These are phyloP conservation scores for Phenganax subtilis DNA, from an alignment of 92 coral and sea anemone genomes.

Conservation along the genomic window DNA sequence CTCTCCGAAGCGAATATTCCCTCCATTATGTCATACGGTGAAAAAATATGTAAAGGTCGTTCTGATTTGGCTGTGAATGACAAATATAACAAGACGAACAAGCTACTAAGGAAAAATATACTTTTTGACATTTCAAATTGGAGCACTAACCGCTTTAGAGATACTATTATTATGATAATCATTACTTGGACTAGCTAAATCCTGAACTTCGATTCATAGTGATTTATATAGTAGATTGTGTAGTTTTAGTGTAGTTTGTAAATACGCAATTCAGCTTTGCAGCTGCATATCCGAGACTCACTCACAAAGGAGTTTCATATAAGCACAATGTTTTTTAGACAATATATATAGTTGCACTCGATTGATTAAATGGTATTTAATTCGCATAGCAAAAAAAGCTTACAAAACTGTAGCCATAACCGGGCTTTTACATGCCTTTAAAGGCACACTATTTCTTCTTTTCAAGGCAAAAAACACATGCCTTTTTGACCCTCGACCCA, in stretches of 20 bases:
- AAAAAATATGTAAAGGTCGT: not conserved
- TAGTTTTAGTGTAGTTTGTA: not conserved
- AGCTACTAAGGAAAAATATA: not conserved
- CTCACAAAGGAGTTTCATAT: no score
- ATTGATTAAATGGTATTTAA: no score
- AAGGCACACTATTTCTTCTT: no score
- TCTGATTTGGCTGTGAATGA: not conserved
- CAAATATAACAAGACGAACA: not conserved
- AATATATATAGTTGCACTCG: no score
- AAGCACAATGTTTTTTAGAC: no score
- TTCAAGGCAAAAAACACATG: no score
- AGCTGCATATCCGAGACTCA: not conserved
- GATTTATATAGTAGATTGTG: no score
- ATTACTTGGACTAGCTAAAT: not conserved
- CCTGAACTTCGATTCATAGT: no score
- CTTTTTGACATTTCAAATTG: not conserved
- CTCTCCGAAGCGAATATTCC: not conserved
- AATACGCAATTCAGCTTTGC: constrained; percentile 7
- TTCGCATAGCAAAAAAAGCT: no score
- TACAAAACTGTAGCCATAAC: no score
- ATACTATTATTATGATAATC: not conserved
- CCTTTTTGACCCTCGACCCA: no score
- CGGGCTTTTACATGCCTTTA: no score
- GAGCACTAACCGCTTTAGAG: not conserved
- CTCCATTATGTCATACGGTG: not conserved